phyloP scores from a whole-genome alignment of 2,888 invertebrate species.

The Megalurothrips usitatus region DNA sequence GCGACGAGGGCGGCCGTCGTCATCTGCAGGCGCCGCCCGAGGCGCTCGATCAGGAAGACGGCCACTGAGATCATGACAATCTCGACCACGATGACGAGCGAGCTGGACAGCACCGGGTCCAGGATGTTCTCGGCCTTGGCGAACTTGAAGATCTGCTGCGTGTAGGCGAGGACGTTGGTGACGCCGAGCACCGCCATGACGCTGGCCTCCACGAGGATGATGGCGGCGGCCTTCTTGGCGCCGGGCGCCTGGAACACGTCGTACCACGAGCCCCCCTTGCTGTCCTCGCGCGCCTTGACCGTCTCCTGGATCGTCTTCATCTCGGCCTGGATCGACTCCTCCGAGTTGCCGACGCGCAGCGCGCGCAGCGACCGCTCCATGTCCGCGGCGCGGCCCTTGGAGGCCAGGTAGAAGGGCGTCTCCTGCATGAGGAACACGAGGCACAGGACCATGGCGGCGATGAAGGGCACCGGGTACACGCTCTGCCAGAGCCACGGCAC shows the following conservation, averaged over 20 bases:
- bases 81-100: constrained; percentile 1
- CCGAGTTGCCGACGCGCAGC: neutral
- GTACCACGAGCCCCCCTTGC: neutral
- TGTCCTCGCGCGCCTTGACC: constrained; percentile 1
- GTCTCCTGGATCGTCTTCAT: neutral
- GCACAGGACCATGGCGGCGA: neutral
- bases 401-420: neutral
- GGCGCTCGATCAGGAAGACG: neutral
- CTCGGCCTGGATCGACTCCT: neutral
- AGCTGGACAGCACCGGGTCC: neutral
- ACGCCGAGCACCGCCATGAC: neutral
- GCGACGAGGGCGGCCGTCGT: neutral
- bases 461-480: constrained; percentile 18
- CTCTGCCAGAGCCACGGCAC: neutral
- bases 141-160: neutral
- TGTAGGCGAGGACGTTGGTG: constrained; percentile 12
- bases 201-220: neutral
- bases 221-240: constrained; percentile 13
- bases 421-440: neutral
- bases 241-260: neutral
- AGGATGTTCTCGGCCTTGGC: neutral
- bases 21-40: neutral
- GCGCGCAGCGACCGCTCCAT: neutral
- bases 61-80: neutral
- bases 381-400: neutral